Percentiles rank a stretch among this genome's conserved stretches.
phyloP scores from a whole-genome alignment of 2,888 invertebrate genomes.

The Andrena bicolor region DNA sequence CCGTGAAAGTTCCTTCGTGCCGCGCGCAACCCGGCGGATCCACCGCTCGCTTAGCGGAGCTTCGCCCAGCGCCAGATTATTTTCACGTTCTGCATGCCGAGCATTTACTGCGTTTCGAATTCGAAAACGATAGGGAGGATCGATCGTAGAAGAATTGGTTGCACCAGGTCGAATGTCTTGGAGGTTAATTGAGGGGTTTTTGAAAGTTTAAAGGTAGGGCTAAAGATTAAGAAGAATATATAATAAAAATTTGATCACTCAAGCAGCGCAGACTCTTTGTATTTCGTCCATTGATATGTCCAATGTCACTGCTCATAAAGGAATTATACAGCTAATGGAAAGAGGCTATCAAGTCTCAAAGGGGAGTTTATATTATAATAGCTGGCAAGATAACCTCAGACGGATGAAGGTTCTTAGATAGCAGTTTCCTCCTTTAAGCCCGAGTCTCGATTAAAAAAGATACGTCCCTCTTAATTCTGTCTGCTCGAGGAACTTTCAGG shows the following conservation, averaged over 20 bases:
- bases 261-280: neutral
- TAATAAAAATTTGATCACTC: no score
- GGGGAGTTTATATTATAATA: neutral
- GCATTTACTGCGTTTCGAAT: neutral
- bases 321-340: neutral
- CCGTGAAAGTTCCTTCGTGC: conserved; percentile 2
- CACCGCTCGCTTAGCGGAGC: neutral
- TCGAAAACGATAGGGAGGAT: no score
- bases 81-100: neutral
- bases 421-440: conserved; percentile 2
- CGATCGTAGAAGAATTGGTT: neutral
- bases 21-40: neutral
- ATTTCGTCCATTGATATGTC: neutral
- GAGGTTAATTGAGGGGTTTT: neutral
- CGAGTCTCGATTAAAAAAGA: neutral
- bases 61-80: conserved; percentile 5
- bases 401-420: conserved; percentile 5
- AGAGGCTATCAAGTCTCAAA: neutral
- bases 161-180: neutral
- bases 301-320: neutral
- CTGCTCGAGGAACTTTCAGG: neutral
- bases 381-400: neutral
- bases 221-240: no score
- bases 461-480: conserved; percentile 5
- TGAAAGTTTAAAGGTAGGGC: neutral